A percentile compares a stretch with the other conserved stretches of the same genome.
Evolutionary conservation across 2,888 invertebrate species (phyloP).

Genomic region (Apamea epomidion): DNA sequence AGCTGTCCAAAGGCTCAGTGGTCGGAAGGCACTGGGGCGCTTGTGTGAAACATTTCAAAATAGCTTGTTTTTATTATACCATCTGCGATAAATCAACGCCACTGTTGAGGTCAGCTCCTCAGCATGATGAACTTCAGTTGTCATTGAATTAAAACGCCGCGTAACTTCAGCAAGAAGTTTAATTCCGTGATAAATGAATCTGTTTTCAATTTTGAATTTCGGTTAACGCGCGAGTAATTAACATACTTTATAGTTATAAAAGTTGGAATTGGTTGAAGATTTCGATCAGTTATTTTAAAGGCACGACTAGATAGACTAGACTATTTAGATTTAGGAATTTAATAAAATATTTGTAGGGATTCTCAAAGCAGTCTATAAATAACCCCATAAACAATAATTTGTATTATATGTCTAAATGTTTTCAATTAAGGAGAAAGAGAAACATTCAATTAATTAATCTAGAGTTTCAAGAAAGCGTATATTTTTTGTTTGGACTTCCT

Average conservation of each 20-base stretch:
- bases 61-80: conserved; percentile 47
- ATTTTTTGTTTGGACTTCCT: conserved; percentile 25
- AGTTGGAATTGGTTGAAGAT: conserved; percentile 18
- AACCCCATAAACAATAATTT: background rate
- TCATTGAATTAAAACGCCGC: conserved; percentile 35
- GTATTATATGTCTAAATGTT: background rate
- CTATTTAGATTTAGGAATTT: background rate
- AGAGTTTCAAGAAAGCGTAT: conserved; percentile 7
- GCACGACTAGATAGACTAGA: too few relatives aligned
- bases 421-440: background rate
- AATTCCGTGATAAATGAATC: conserved; percentile 52
- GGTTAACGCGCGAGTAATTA: conserved; percentile 49
- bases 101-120: conserved; percentile 35
- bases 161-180: conserved; percentile 37
- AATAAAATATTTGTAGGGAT: background rate
- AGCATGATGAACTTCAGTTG: conserved; percentile 32
- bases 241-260: conserved; percentile 37
- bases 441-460: conserved; percentile 1
- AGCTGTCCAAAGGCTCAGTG: conserved; percentile 51
- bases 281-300: background rate
- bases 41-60: conserved; percentile 50
- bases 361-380: conserved; percentile 22
- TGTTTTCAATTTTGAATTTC: conserved; percentile 45
- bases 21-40: conserved; percentile 24
- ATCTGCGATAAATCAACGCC: conserved; percentile 52